Evolutionary conservation across 2,888 invertebrate genomes (phyloP).

Genomic region (Spatulosminthurus flaviceps): DNA sequence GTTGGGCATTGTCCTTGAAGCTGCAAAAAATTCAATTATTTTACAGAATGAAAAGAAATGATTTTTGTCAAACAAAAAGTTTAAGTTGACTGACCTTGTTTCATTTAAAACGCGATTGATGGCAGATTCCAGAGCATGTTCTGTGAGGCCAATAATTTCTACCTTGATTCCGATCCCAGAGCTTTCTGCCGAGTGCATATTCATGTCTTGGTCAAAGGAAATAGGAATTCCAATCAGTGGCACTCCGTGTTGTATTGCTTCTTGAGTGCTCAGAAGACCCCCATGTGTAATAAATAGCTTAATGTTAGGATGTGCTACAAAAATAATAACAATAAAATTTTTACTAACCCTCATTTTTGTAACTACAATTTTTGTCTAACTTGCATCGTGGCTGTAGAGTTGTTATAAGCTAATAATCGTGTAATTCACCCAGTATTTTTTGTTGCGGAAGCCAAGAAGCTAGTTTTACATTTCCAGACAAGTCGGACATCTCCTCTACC

Average conservation of each 20-base stretch:
- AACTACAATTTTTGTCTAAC: not conserved
- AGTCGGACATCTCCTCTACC: conserved; percentile 15
- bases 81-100: conserved; percentile 10
- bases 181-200: conserved; percentile 3
- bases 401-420: no score
- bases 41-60: no score
- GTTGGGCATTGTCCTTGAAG: not conserved
- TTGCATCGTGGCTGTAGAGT: no score
- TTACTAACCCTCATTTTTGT: not conserved
- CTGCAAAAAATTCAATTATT: not conserved
- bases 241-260: not conserved
- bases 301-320: conserved; percentile 14
- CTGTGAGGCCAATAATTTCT: not conserved
- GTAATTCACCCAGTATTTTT: not conserved
- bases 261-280: not conserved
- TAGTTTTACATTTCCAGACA: conserved; percentile 33
- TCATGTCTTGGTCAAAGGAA: conserved; percentile 15
- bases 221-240: conserved; percentile 2
- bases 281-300: conserved; percentile 14
- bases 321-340: not conserved
- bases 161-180: not conserved
- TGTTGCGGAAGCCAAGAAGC: not conserved
- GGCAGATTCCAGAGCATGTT: not conserved
- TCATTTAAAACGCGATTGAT: conserved; percentile 5
- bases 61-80: not conserved